phyloP scores from a whole-genome alignment of 2,113 vertebrate genomes.

The Pteropus alecto region DNA sequence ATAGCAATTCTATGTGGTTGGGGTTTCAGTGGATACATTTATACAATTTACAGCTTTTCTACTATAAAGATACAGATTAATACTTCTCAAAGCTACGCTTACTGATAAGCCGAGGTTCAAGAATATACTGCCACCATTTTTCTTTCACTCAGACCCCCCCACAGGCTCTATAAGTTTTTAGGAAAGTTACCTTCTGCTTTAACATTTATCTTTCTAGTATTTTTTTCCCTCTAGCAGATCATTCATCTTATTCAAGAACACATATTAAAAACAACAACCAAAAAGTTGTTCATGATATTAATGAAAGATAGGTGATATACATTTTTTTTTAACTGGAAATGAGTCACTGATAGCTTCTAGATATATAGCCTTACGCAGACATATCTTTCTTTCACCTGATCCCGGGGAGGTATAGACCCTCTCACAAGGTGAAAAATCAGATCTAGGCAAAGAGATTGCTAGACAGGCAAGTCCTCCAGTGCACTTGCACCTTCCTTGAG shows the following conservation, averaged over 20 bases:
- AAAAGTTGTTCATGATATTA: background rate
- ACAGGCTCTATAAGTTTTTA: background rate
- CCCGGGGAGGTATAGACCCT: background rate
- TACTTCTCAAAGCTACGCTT: background rate
- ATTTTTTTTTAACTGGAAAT: background rate
- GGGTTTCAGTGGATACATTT: background rate
- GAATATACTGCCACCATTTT: background rate
- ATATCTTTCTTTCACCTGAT: background rate
- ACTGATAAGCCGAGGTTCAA: background rate
- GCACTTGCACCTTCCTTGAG: background rate
- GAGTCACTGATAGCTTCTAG: background rate
- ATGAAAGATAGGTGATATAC: background rate
- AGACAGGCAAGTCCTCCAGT: background rate
- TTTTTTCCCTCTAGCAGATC: background rate
- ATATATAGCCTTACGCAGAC: background rate
- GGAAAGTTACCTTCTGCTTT: background rate
- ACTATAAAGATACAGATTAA: background rate
- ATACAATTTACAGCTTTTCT: background rate
- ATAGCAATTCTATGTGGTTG: background rate
- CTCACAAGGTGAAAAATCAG: slow-evolving; percentile 1
- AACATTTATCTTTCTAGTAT: background rate
- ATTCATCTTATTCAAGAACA: background rate
- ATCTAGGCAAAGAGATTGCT: background rate
- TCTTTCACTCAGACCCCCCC: background rate
- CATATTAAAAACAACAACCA: background rate